These are phyloP conservation scores for Motacilla alba DNA, from an alignment of 2,113 vertebrate species.

Conservation along the genomic window DNA sequence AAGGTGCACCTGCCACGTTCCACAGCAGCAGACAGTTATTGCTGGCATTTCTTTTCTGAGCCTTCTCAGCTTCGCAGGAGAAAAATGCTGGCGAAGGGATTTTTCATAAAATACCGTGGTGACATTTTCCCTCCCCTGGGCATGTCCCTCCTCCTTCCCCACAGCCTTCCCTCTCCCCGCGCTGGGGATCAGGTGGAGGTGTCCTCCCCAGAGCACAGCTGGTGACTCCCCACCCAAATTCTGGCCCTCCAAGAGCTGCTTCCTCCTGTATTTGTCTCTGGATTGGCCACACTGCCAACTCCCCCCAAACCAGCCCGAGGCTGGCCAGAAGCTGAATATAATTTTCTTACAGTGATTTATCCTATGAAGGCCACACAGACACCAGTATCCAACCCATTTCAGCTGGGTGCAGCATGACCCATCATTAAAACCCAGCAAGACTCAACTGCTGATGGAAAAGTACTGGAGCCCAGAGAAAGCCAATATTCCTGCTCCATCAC, in stretches of 20 bases:
- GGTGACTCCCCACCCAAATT: background rate
- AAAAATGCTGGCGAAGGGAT: too few species aligned
- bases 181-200: background rate
- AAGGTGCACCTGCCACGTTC: too few species aligned
- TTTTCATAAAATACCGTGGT: too few species aligned
- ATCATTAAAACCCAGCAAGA: background rate
- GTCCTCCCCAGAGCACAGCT: rapidly evolving
- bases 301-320: background rate
- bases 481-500: background rate
- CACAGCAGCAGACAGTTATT: too few species aligned
- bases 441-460: background rate
- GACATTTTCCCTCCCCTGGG: too few species aligned
- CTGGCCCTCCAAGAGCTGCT: background rate
- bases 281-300: background rate
- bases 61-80: too few species aligned
- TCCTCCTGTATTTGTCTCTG: background rate
- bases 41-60: too few species aligned
- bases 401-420: rapidly evolving
- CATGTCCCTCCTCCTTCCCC: background rate
- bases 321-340: background rate
- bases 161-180: background rate
- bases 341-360: background rate
- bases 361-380: background rate
- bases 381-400: background rate
- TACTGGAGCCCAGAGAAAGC: background rate